Base-by-base conservation (phyloP, 2,113 vertebrate species). In the Vanacampus margaritifer region DNA sequence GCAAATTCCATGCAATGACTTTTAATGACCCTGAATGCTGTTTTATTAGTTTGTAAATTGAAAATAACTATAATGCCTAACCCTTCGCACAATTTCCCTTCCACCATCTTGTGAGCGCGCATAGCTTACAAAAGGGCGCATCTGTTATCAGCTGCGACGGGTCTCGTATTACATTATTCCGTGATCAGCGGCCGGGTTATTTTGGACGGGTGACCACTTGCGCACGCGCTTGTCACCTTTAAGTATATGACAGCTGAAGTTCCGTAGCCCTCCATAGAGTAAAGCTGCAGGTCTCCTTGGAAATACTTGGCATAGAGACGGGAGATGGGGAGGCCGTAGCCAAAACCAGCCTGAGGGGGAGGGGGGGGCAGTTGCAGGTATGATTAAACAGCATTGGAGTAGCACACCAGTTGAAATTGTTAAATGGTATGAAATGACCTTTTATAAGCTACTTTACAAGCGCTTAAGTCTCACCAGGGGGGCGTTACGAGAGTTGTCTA, bases 231-330 rank as follows among this genome's bases (percentile, higher is more conserved):
- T 67, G 72, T 66, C 91, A 98, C 97, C 95, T 98, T 98, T 78
- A 99, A 75, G 83, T 98, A 98, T 78, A 98, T 95, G 80, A 98
- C 90, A 59, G 97, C 96, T 17, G 98, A 93, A 16, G 96, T 99
- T 78, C 97, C 96, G 32, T 96, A 93, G 56, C 96, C 96, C 70
- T 97, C 95, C 90, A 98, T 93, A 4, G 97, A 99, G 69, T 95
- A 98, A 48, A 99, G 94, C 90, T 95, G 94, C 65, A 99, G 88
- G 81, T 99, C 95, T 78, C 97, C 97, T 84, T 99, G 97, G 72
- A 99, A 99, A 78, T 99, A 99, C 86, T 93, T 97, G 64, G 97
- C 97, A 76, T 99, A 98, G 11, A 99, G 93, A 53, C 97, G 96
- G 72, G 97, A 99, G 83, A 98, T 98, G 11, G 97, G 97, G 71